A percentile compares a stretch with the other conserved stretches of the same genome.
Conservation (phyloP, 2,113 vertebrate species). For the Thalassarche chlororhynchos region DNA sequence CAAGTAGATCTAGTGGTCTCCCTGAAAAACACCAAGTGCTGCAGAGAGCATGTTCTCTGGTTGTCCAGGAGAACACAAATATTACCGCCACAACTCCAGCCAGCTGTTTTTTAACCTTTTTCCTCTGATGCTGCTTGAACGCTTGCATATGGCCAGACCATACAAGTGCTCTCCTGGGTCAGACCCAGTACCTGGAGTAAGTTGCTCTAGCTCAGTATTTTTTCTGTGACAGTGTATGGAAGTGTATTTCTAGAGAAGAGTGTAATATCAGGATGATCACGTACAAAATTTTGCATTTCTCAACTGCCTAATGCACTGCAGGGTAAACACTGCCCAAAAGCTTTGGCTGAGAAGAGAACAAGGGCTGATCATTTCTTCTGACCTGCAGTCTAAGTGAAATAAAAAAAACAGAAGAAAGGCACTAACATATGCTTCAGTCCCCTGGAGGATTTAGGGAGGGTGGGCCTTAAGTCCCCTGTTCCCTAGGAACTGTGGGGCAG, state of each 20-base stretch:
- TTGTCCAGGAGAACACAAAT: background rate
- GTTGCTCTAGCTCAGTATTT: background rate
- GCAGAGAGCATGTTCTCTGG: background rate
- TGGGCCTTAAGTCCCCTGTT: background rate
- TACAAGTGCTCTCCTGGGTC: background rate
- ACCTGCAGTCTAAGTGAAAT: background rate
- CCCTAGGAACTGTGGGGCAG: background rate
- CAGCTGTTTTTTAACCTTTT: background rate
- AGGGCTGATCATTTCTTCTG: background rate
- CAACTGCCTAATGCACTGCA: background rate
- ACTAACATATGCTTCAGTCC: background rate
- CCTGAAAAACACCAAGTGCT: background rate
- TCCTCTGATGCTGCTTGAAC: background rate
- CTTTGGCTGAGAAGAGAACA: background rate
- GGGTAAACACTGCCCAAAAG: background rate
- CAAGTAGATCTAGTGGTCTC: background rate
- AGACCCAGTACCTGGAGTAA: background rate
- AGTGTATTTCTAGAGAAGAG: background rate
- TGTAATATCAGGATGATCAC: background rate
- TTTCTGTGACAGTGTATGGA: background rate
- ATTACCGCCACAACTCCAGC: background rate
- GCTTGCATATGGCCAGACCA: background rate
- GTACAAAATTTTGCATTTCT: background rate
- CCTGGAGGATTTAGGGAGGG: background rate
- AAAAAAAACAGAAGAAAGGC: background rate